Evolutionary conservation across 1,140 invertebrate species (phyloP), one percentile per base, ranked within the genome.

Genomic region (Heliconius congener): DNA sequence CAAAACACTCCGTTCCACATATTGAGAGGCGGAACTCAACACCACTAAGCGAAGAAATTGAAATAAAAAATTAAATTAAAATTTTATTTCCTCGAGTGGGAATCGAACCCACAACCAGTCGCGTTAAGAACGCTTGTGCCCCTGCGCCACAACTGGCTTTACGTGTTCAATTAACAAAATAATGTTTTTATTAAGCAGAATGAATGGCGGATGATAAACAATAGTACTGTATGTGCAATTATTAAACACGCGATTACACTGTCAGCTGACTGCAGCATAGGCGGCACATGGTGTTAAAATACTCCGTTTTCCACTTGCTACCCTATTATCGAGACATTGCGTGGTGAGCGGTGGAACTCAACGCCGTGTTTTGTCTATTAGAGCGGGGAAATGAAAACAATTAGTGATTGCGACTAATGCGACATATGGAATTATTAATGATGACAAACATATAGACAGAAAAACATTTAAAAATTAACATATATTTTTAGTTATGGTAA

Each of bases 381-480:
- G 42, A 46, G 42, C 42, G 42, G 13, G 3, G 13, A 46, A 46
- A 46, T 46, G 16, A 3, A 46, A 46, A 46, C 16, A 13, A 42
- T 42, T 3, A 42, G 13, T 3, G 11, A 42, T 11, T 13, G 13
- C 42, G 42, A 42, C 42, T 42, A 42, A 13, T 42, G 42, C 42
- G 11, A 42, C 11, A 42, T 42, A 46, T 46, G 42, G 42, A 46
- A 46, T 46, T 46, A 46, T 46, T 16, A 46, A 16, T 16, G 42
- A 52, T 52, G 5, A 52, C n/a, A 60, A 60, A 11, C 19, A 60
- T n/a, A 19, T 11, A 0, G n/a, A 60, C n/a, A 60, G 55, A 60
- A n/a, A 57, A 60, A 60, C n/a, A 60, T 23, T 60, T n/a, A 23
- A 60, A 60, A n/a, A 60, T 23, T 60, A 60, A 23, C n/a, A 60